These are phyloP conservation scores for Carpatolechia fugitivella DNA, from an alignment of 2,888 invertebrate species.

Conservation along the genomic window DNA sequence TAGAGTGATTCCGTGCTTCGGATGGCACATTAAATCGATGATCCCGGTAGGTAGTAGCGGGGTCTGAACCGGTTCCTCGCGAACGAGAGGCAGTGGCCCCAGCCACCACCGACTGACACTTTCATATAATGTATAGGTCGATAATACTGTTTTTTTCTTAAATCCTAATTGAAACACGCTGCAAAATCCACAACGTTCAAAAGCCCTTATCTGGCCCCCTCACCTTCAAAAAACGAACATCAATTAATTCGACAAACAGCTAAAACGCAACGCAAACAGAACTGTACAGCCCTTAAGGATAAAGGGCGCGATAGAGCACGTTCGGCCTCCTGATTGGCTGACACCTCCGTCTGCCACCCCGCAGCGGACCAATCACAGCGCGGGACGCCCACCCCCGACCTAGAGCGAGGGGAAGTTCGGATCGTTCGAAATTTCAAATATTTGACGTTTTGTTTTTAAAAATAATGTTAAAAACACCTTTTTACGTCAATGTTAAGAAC, in stretches of 20 bases:
- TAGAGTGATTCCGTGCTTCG: too few relatives aligned
- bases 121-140: too few relatives aligned
- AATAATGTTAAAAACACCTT: too few relatives aligned
- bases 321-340: constrained; percentile 50
- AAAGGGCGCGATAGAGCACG: constrained; percentile 71
- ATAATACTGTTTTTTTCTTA: too few relatives aligned
- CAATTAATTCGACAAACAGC: constrained; percentile 72
- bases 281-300: constrained; percentile 58
- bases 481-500: too few relatives aligned
- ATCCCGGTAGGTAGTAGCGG: too few relatives aligned
- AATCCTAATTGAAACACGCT: constrained; percentile 2
- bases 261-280: constrained; percentile 73
- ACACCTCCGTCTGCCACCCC: constrained; percentile 35
- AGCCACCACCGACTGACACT: too few relatives aligned
- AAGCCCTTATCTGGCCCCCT: constrained; percentile 22
- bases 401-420: constrained; percentile 36
- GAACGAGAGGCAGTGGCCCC: too few relatives aligned
- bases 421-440: constrained; percentile 41
- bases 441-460: constrained; percentile 26
- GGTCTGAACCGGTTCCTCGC: too few relatives aligned
- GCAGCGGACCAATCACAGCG: constrained; percentile 38
- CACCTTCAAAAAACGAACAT: constrained; percentile 56
- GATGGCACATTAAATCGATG: too few relatives aligned
- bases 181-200: constrained; percentile 21
- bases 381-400: constrained; percentile 45